Base-by-base conservation (phyloP, 1,140 invertebrate species). In the Condylostylus longicornis region DNA sequence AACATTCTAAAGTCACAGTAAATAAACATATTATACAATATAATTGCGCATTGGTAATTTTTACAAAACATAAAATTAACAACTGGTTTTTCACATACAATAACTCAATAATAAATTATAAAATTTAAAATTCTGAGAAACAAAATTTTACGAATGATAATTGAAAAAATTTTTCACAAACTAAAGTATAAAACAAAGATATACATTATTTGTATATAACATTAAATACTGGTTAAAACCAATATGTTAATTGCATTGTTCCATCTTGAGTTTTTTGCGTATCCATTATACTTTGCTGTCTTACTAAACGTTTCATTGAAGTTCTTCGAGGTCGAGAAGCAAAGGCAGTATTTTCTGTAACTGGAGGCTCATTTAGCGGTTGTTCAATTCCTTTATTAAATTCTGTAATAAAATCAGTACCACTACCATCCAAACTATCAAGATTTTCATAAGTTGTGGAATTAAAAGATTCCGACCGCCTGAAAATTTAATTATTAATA, bases 171-270 rank as follows among this genome's bases (percentile, higher is more conserved):
- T n/a, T n/a, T n/a, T n/a, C n/a, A n/a, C n/a, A n/a, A n/a, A n/a
- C n/a, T n/a, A n/a, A n/a, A n/a, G n/a, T n/a, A n/a, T n/a, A n/a
- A n/a, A n/a, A n/a, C n/a, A n/a, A n/a, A n/a, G n/a, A n/a, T n/a
- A n/a, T n/a, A n/a, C n/a, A n/a, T n/a, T n/a, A n/a, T n/a, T n/a
- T n/a, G n/a, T n/a, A n/a, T n/a, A n/a, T n/a, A n/a, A n/a, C n/a
- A n/a, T n/a, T n/a, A n/a, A n/a, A n/a, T 31, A 17, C 3, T 31
- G 10, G 13, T 47, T 68, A 85, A 65, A 82, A 82, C 82, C 82
- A 85, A 56, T 83, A 82, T 1, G 82, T 82, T 63, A 85, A 74
- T 54, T 78, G 80, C 52, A 85, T 79, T 28, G 72, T 74, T 13
- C 82, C 82, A 48, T 82, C 77, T 1, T 71, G 66, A 42, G 79